Evolutionary conservation across 2,888 invertebrate genomes (phyloP), one percentile per base, ranked within the genome.

Genomic region (Harpalus rubripes): DNA sequence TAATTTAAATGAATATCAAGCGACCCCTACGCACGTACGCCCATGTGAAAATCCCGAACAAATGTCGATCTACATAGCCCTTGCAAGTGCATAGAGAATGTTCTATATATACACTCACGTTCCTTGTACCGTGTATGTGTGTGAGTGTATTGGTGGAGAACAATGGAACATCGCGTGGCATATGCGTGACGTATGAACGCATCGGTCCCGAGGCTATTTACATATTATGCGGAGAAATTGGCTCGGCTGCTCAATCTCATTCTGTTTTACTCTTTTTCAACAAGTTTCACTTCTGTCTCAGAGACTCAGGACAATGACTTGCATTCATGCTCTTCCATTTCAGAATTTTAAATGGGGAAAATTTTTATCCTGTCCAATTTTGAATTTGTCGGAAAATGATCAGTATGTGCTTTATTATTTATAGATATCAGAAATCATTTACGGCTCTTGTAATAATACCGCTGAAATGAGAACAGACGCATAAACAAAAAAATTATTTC

Each of bases 161-260:
- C 72, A 74, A 74, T 74, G 72, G 72, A 74, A 16, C 72, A 74
- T 74, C 72, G 72, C 18, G 44, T 80, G 44, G 61, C 61, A 63
- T 61, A 80, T 80, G 80, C 44, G 80, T 80, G 80, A 80, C 80
- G 63, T 80, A 80, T 80, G 80, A 80, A 80, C 61, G 63, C 59
- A 63, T 80, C 63, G 61, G 61, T 44, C 80, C 63, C 52, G 18
- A 22, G 80, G 80, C 80, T 80, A 80, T 80, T 80, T 80, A 80
- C 80, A 80, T 80, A 80, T 80, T 63, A 63, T 63, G 80, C 59
- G 63, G 80, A 63, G 80, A 80, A 63, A 80, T 80, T 80, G 80
- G 80, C 80, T 80, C 26, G 63, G 79, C 63, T 80, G 80, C 44
- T 61, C 61, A 80, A 80, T 80, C 80, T 80, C 80, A 63, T 61